Evolutionary conservation across 2,797 vertebrate species (phyloP).

Genomic region (Xerus rutilus): DNA sequence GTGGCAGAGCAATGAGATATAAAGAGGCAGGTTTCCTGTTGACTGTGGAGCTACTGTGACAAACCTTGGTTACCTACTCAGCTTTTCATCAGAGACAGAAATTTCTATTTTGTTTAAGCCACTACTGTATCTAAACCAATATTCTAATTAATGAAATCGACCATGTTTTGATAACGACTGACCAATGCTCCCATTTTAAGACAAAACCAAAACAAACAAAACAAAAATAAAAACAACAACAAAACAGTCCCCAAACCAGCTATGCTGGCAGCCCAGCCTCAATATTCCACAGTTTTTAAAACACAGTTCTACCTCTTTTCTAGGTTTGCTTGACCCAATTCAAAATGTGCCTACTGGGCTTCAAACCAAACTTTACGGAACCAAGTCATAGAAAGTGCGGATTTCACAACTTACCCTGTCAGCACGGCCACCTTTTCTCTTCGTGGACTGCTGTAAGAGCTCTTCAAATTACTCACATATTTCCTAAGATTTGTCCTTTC

Average conservation of each 20-base stretch:
- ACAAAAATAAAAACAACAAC: not conserved
- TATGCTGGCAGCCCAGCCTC: not conserved
- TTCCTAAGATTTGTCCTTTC: conserved; percentile 31
- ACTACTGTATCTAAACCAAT: not conserved
- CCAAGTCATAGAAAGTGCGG: conserved; percentile 13
- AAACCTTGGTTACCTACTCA: not conserved
- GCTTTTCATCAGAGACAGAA: not conserved
- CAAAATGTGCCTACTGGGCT: not conserved
- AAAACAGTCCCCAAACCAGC: not conserved
- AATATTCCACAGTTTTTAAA: not conserved
- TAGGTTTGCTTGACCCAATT: not conserved
- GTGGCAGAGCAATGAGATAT: not conserved
- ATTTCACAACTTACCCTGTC: not conserved
- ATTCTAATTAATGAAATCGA: not conserved
- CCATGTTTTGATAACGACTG: not conserved
- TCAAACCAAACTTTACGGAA: not conserved
- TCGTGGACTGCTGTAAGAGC: not conserved
- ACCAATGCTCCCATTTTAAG: conserved; percentile 30
- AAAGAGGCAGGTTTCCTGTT: not conserved
- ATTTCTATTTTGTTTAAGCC: conserved; percentile 6
- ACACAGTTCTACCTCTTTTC: not conserved
- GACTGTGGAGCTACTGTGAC: not conserved
- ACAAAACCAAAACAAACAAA: not conserved
- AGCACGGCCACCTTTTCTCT: not conserved
- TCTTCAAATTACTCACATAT: not conserved